Conservation (phyloP, 2,113 vertebrate species). For the Poeciliopsis prolifica region DNA sequence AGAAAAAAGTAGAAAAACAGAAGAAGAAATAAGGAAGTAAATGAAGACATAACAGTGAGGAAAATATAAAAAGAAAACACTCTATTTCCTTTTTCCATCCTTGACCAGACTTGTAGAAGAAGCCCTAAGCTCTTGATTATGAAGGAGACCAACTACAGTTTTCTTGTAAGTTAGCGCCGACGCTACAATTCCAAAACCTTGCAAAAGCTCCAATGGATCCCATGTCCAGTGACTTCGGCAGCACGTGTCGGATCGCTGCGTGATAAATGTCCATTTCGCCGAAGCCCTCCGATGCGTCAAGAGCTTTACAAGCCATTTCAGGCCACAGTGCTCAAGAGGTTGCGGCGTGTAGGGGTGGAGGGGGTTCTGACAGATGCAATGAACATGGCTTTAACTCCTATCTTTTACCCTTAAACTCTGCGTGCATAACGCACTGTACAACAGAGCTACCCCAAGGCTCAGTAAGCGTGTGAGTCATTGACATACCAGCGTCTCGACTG, state of each 20-base stretch:
- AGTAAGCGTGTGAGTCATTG: constrained; percentile 65
- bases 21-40: too few species aligned
- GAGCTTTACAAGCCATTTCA: constrained; percentile 49
- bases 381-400: constrained; percentile 61
- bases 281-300: constrained; percentile 50
- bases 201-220: constrained; percentile 20
- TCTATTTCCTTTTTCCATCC: neutral
- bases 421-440: constrained; percentile 57
- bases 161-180: neutral
- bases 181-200: neutral
- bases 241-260: constrained; percentile 57
- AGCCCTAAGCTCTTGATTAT: neutral
- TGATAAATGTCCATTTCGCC: constrained; percentile 64
- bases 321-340: constrained; percentile 65
- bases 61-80: neutral
- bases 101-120: neutral
- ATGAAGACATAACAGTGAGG: too few species aligned
- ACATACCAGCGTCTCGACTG: constrained; percentile 75
- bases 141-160: too few species aligned
- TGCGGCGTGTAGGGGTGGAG: constrained; percentile 37
- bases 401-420: constrained; percentile 62
- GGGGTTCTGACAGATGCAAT: constrained; percentile 66
- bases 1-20: neutral
- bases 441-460: constrained; percentile 70
- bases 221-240: constrained; percentile 52